Base-by-base conservation (phyloP, 2,797 vertebrate species). In the Enteromius treurensis region DNA sequence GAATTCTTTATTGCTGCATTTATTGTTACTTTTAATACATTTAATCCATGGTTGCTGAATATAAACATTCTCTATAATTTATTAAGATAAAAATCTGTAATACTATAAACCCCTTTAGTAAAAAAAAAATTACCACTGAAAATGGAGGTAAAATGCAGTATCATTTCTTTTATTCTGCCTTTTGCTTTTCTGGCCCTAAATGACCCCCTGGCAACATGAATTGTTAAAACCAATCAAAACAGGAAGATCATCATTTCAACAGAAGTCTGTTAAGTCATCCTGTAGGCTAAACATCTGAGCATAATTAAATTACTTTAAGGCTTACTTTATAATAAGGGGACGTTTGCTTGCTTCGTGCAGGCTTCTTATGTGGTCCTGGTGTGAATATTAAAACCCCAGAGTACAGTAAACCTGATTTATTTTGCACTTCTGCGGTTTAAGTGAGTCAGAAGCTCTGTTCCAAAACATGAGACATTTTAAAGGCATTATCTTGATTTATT, bases 151-250 rank as follows among this genome's bases (percentile, higher is more conserved):
- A 19, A 23, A 32, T 9, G 10, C 4, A 42, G 40, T 29, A 29
- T 29, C 9, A 4, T 11, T 71, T 37, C 45, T 47, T 80, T 11
- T 55, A 53, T n/a, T 7, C 51, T 9, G 67, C 64, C 23, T 62
- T 68, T 55, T 32, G 9, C 5, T 34, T 84, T 76, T 79, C 26
- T 79, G 80, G 17, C 40, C 65, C 77, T 69, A 76, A 80, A 83
- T 58, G 90, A 91, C 92, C 89, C 93, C 92, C 81, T 88, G 79
- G 86, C 87, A 69, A 83, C 88, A 89, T 89, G 85, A 92, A 91
- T 89, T 87, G 87, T 91, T 91, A 81, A 90, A 90, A 91, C 90
- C 89, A 90, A 91, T 92, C 91, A 91, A 89, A 92, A 89, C 86
- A 83, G 74, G 45, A 45, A 82, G 89, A 87, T 70, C 86, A 62